A percentile compares a stretch with the other conserved stretches of the same genome.
Evolutionary conservation across 2,797 vertebrate species (phyloP).

Genomic region (Tapirus indicus): DNA sequence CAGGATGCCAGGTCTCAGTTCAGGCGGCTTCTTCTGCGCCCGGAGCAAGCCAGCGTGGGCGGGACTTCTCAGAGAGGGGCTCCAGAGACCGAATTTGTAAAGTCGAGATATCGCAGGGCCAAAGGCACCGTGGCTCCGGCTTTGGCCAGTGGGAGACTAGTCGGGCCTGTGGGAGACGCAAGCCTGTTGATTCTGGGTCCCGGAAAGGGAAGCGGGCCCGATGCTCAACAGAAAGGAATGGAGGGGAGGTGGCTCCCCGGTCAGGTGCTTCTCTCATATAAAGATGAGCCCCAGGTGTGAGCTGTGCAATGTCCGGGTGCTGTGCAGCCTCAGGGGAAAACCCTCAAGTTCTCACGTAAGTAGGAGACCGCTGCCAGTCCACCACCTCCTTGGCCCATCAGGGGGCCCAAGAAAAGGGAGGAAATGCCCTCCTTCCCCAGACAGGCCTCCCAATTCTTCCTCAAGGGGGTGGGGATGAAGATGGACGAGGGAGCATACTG

Average conservation of each 20-base stretch:
- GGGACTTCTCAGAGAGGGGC: background rate
- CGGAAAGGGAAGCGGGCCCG: background rate
- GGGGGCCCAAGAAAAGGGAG: background rate
- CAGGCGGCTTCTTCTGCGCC: background rate
- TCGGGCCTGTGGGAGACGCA: background rate
- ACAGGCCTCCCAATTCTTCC: background rate
- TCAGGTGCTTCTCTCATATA: rapidly evolving
- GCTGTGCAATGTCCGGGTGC: background rate
- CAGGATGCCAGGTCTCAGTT: background rate
- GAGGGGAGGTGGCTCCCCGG: background rate
- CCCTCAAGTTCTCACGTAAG: rapidly evolving
- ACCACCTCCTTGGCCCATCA: too few relatives aligned
- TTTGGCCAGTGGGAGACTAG: background rate
- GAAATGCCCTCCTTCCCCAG: background rate
- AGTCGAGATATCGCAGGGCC: background rate
- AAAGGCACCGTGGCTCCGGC: background rate
- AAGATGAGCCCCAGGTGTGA: background rate
- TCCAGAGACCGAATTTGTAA: background rate
- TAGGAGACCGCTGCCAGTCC: background rate
- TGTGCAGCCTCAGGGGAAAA: too few relatives aligned
- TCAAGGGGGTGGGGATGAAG: background rate
- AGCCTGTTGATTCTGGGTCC: background rate
- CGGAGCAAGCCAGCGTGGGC: background rate
- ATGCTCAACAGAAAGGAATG: rapidly evolving
- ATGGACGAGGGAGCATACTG: rapidly evolving